These are phyloP conservation scores for Melolontha melolontha DNA, from an alignment of 2,888 invertebrate species.

Conservation along the genomic window DNA sequence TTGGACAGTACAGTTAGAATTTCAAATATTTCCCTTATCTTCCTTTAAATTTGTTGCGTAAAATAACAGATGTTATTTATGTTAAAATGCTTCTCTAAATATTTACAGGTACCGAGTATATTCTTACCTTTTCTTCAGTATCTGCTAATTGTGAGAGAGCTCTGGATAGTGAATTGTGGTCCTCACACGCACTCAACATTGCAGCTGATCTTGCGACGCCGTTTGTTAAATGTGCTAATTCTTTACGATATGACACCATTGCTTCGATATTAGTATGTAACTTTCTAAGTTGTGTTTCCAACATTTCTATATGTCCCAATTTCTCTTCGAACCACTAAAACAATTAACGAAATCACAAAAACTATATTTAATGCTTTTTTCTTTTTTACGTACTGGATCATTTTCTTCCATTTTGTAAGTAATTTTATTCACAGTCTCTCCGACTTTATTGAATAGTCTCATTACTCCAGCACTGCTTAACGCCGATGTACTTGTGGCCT, in stretches of 20 bases:
- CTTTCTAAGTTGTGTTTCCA: conserved; percentile 90
- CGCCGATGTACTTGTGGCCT: conserved; percentile 94
- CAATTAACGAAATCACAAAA: background rate
- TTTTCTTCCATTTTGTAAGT: conserved; percentile 99
- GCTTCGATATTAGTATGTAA: conserved; percentile 89
- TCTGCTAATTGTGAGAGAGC: conserved; percentile 92
- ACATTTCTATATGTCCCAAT: conserved; percentile 87
- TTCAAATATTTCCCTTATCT: too few species aligned
- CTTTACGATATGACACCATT: conserved; percentile 87
- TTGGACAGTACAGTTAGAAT: too few species aligned
- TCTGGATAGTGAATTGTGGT: conserved; percentile 90
- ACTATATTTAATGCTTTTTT: background rate
- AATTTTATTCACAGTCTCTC: conserved; percentile 98
- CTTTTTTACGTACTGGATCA: conserved; percentile 81
- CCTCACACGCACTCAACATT: conserved; percentile 92
- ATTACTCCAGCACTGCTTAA: conserved; percentile 95
- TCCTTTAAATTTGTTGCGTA: too few species aligned
- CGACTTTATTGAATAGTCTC: conserved; percentile 94
- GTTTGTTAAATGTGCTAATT: conserved; percentile 82
- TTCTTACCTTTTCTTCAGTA: conserved; percentile 78
- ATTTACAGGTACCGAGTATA: too few species aligned
- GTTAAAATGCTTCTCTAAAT: too few species aligned
- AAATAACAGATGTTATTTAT: too few species aligned
- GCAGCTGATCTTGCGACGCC: conserved; percentile 89
- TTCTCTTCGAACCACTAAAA: conserved; percentile 98